phyloP scores from a whole-genome alignment of 2,797 vertebrate genomes.

The Perodicticus potto region DNA sequence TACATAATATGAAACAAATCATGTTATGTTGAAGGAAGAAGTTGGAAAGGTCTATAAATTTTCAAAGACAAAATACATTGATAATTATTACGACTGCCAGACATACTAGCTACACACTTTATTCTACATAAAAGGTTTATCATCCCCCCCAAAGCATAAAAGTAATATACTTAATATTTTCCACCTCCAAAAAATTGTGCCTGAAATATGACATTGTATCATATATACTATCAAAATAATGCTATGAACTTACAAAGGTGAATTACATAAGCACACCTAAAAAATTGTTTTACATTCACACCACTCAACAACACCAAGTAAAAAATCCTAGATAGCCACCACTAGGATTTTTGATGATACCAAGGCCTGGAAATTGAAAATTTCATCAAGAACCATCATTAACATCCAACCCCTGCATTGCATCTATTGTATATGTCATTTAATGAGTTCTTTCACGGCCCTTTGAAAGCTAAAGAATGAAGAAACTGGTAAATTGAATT shows the following conservation, averaged over 20 bases:
- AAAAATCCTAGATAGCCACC: constrained; percentile 32
- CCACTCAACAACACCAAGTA: not conserved
- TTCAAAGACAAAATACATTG: constrained; percentile 57
- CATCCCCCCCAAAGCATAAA: not conserved
- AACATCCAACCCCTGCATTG: not conserved
- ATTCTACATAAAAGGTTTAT: constrained; percentile 15
- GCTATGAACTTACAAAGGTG: not conserved
- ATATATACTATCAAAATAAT: constrained; percentile 29
- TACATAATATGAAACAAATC: constrained; percentile 36
- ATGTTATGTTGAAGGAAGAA: not conserved
- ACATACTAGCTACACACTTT: constrained; percentile 38
- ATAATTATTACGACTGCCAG: constrained; percentile 9
- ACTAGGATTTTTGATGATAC: constrained; percentile 4
- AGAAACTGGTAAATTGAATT: constrained; percentile 21
- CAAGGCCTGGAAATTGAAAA: constrained; percentile 45
- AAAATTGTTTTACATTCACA: constrained; percentile 39
- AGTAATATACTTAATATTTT: constrained; percentile 52
- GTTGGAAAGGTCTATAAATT: not conserved
- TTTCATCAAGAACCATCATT: not conserved
- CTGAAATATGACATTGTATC: not conserved
- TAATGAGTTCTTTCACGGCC: not conserved
- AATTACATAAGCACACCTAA: not conserved
- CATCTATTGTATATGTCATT: not conserved
- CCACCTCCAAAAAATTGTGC: constrained; percentile 11
- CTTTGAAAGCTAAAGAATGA: constrained; percentile 42